These are phyloP conservation scores for Cacoxenus indagator DNA, from an alignment of 2,888 invertebrate genomes.

Conservation along the genomic window DNA sequence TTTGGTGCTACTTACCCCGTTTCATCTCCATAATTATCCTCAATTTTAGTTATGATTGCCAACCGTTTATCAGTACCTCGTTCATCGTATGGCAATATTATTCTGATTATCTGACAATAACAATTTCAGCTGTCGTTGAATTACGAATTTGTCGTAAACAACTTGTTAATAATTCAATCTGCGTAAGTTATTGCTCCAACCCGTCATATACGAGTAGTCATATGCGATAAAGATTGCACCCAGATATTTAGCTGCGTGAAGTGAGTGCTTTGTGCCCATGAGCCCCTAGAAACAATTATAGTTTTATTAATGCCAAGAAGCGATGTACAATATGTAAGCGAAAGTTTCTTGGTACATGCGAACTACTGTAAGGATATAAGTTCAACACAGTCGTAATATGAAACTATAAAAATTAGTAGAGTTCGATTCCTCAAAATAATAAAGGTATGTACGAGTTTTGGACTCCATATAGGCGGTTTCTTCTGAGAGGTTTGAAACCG, in stretches of 20 bases:
- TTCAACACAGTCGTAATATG: too few species aligned
- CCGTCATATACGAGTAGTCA: background rate
- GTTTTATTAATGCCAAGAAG: too few species aligned
- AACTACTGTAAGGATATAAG: too few species aligned
- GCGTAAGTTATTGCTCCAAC: background rate
- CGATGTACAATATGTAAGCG: too few species aligned
- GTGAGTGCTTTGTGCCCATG: background rate
- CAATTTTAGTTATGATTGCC: constrained; percentile 32
- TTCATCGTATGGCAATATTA: background rate
- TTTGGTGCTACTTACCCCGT: constrained; percentile 2
- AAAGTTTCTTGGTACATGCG: too few species aligned
- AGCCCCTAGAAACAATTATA: too few species aligned
- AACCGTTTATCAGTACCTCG: constrained; percentile 12
- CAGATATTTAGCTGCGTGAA: background rate
- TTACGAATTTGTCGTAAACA: constrained; percentile 54
- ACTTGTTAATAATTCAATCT: constrained; percentile 47
- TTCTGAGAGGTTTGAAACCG: too few species aligned
- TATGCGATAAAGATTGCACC: background rate
- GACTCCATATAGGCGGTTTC: too few species aligned
- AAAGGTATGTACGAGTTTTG: too few species aligned
- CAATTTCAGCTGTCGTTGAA: constrained; percentile 22
- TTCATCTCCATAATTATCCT: constrained; percentile 34
- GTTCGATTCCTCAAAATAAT: too few species aligned
- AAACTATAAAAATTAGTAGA: too few species aligned
- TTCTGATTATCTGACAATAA: background rate